These are phyloP conservation scores for Heterocephalus glaber DNA, from an alignment of 2,113 vertebrate species.

Conservation along the genomic window DNA sequence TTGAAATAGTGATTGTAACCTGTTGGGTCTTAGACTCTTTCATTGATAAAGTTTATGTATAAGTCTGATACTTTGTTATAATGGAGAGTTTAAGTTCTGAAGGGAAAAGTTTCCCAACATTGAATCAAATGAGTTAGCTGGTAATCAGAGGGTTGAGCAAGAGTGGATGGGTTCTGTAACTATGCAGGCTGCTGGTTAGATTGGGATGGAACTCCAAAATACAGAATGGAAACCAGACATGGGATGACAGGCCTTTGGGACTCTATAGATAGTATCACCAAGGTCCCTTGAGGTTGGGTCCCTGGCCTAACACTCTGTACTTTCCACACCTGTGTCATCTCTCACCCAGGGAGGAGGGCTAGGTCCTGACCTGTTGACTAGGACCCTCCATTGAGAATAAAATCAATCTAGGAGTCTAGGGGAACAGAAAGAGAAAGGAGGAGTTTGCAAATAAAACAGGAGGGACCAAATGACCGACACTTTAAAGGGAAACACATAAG, in stretches of 20 bases:
- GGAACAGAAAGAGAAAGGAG: neutral
- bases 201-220: neutral
- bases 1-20: too few species aligned
- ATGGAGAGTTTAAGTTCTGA: neutral
- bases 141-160: neutral
- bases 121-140: neutral
- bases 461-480: neutral
- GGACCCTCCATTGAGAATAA: neutral
- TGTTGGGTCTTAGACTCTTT: too few species aligned
- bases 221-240: neutral
- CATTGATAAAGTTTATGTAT: too few species aligned
- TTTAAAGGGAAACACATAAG: neutral
- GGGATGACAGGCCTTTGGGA: neutral
- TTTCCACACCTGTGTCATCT: neutral
- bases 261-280: neutral
- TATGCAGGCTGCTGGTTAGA: neutral
- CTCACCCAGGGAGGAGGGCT: neutral
- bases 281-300: neutral
- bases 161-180: neutral
- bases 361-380: neutral
- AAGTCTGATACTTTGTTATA: too few species aligned
- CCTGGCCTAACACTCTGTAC: neutral
- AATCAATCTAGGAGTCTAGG: neutral
- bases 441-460: neutral
- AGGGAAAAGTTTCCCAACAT: neutral